Evolutionary conservation across 2,888 invertebrate genomes (phyloP), one percentile per base, ranked within the genome.

Genomic region (Unio pictorum): DNA sequence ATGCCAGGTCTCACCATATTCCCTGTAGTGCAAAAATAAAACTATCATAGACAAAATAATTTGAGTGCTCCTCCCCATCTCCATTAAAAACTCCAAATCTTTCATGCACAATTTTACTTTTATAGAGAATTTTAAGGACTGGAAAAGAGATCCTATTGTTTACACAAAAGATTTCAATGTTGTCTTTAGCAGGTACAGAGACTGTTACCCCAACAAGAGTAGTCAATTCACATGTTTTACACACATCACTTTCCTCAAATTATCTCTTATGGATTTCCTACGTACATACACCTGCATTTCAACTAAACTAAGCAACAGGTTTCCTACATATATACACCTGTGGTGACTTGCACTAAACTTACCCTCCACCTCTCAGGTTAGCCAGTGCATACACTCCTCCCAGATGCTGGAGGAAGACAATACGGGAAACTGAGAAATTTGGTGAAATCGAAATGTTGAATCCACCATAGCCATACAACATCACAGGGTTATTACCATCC

Each of bases 1-100:
- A 91, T 99, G 98, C 99, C 99, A 99, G 8, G 84, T 87, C 90
- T 98, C 96, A 60, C 99, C 99, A 90, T 98, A 99, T 90, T 99
- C 99, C 1, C 96, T 96, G 90, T 1, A 78, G 75, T 34, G 54
- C 59, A 66, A n/a, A n/a, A 58, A 61, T 20, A 61, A 20, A 45
- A 23, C 18, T 61, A 45, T 45, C 45, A 45, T 1, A 45, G 11
- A 45, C 45, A 45, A 45, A 4, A 2, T 61, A 7, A 20, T 34
- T 34, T 34, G 34, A 8, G 1, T 34, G 11, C 11, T 11, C 61
- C 60, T 8, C 30, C 23, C n/a, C 11, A 30, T 5, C 54, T 0
- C 15, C 45, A 7, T 23, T 11, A 64, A 5, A 26, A 54, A 55
- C 8, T 26, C 60, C 45, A 45, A 45, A 45, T 11, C 45, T 45